Evolutionary conservation across 2,113 vertebrate species (phyloP), one percentile per base, ranked within the genome.

Genomic region (Corydoras sp.): DNA sequence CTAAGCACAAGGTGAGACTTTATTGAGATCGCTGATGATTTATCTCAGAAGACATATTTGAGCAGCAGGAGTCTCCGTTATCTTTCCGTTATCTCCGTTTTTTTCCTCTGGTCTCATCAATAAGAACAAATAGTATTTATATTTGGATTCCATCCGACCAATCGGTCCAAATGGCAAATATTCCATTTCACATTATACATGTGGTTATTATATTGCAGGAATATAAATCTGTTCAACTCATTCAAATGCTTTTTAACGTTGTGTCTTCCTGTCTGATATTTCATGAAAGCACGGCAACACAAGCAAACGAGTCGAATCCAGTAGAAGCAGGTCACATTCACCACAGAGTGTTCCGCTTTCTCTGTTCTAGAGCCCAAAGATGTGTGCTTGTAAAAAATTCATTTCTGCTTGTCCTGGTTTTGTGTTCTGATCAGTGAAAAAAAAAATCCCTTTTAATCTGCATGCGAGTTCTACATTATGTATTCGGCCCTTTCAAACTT

Each of bases 401-500:
- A 88, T 89, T 85, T 87, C 77, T 48, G 77, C 85, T 86, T 88
- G 87, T 89, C 86, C 88, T 87, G 83, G 83, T 89, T 91, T 85
- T 90, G 82, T 89, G 83, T 88, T 83, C 79, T 84, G 79, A 81
- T 89, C 84, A 90, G 85, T 86, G 86, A 50, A 58, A 49, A 60
- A 62, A 29, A 43, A 63, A 35, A 62, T 83, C 78, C 81, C 81
- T 84, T 89, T 85, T 86, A 86, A 89, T 88, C 84, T 84, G 83
- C 82, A 58, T 67, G 65, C n/a, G 67, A 76, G 62, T 82, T 75
- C 86, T 91, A 77, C 77, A 89, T 89, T 86, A 89, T 89, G 87
- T 74, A 89, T 84, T 60, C 63, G 59, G 55, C 81, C 81, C 81
- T 88, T 88, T 90, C 82, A 88, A 89, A 90, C 89, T 90, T 89